Percentiles rank a stretch among this genome's conserved stretches.
These are phyloP conservation scores for Patella vulgata DNA, from an alignment of 1,140 invertebrate genomes.

Conservation along the genomic window DNA sequence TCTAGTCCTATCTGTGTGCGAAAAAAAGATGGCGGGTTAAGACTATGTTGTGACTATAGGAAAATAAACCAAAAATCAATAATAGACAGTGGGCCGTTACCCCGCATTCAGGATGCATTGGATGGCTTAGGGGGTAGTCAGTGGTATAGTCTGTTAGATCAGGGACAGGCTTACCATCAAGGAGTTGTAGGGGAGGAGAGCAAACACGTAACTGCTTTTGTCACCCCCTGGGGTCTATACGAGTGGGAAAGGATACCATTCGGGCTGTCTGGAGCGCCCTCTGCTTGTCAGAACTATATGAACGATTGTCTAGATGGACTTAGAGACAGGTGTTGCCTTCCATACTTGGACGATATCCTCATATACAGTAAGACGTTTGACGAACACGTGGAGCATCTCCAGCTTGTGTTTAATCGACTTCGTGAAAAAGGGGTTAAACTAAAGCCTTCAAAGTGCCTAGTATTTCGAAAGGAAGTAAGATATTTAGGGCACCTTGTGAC, in stretches of 20 bases:
- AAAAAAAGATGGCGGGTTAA: conserved; percentile 10
- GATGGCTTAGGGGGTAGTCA: conserved; percentile 13
- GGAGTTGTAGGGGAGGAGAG: conserved; percentile 16
- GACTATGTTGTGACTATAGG: conserved; percentile 33
- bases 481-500: conserved; percentile 36
- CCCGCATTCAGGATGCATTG: conserved; percentile 27
- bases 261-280: conserved; percentile 33
- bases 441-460: conserved; percentile 29
- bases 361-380: conserved; percentile 23
- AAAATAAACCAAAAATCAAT: conserved; percentile 18
- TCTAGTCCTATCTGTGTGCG: conserved; percentile 26
- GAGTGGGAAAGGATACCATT: conserved; percentile 36
- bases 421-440: conserved; percentile 39
- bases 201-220: conserved; percentile 32
- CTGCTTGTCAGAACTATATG: conserved; percentile 32
- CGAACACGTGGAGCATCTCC: conserved; percentile 41
- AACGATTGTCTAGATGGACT: conserved; percentile 12
- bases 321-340: conserved; percentile 15
- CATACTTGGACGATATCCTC: conserved; percentile 36
- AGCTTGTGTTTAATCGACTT: conserved; percentile 57
- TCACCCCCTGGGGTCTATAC: conserved; percentile 18
- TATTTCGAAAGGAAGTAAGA: conserved; percentile 24
- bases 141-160: conserved; percentile 25
- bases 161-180: conserved; percentile 30
- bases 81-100: conserved; percentile 11